phyloP scores from a whole-genome alignment of 2,888 invertebrate genomes.

The Idaea aversata region DNA sequence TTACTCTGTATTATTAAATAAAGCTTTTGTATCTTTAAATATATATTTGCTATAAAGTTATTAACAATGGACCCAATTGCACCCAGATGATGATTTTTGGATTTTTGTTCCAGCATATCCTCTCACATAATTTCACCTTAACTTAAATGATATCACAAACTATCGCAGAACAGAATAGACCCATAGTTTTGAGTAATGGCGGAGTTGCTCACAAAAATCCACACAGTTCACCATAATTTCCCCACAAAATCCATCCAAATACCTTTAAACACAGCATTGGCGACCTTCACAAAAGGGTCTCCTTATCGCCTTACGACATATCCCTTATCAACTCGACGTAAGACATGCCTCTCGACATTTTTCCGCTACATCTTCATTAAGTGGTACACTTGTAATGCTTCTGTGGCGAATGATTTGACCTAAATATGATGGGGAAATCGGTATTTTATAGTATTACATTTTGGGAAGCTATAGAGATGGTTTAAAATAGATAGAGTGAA shows the following conservation, averaged over 20 bases:
- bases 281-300: constrained; percentile 4
- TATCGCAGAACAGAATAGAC: too few relatives aligned
- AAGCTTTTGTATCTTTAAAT: too few relatives aligned
- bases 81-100: too few relatives aligned
- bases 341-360: neutral
- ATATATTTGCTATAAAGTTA: too few relatives aligned
- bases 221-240: neutral
- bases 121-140: too few relatives aligned
- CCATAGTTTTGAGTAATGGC: too few relatives aligned
- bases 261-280: neutral
- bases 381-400: neutral
- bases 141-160: too few relatives aligned
- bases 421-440: neutral
- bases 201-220: too few relatives aligned
- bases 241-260: neutral
- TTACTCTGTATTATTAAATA: neutral
- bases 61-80: too few relatives aligned
- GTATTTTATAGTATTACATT: neutral
- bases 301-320: neutral
- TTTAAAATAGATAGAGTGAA: too few relatives aligned
- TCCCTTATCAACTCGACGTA: constrained; percentile 2
- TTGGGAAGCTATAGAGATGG: neutral
- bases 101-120: too few relatives aligned
- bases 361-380: neutral
- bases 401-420: neutral